Base-by-base conservation (phyloP, 2,888 invertebrate genomes). In the Sthenelais limicola region DNA sequence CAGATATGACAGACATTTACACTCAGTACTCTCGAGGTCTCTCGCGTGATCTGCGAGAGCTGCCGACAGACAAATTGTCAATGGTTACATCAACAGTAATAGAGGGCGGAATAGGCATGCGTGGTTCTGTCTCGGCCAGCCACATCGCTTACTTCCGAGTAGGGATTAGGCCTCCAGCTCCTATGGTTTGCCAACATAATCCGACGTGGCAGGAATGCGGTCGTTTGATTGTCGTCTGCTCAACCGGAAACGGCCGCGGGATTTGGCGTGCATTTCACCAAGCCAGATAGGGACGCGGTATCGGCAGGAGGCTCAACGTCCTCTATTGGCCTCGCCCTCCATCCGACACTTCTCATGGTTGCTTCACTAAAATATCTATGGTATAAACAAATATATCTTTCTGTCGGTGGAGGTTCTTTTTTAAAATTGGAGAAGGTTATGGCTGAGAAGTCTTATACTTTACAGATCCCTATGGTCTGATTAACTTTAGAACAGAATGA, bases 51-150 rank as follows among this genome's bases (percentile, higher is more conserved):
- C 43, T 18, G 12, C 43, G 18, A 43, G 18, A 5, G 38, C 38
- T n/a, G 62, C 35, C 62, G 35, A 21, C 62, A 62, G 62, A 62
- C 62, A 33, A 62, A 21, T 33, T 35, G 62, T 62, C 62, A 38
- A 62, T 38, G 62, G 62, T 62, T 26, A n/a, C 62, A 62, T 62
- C 62, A 62, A 62, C 62, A 62, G 62, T 62, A 33, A 51, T n/a
- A 51, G 9, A n/a, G 51, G 51, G 5, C n/a, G n/a, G n/a, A n/a
- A n/a, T n/a, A n/a, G 51, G 9, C 9, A 5, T 5, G 51, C 51
- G 51, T 7, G 21, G 9, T 5, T 24, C 51, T 7, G 51, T 51
- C n/a, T n/a, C n/a, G n/a, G n/a, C n/a, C n/a, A n/a, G n/a, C n/a
- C n/a, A n/a, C n/a, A n/a, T n/a, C n/a, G n/a, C n/a, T n/a, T n/a